Conservation (phyloP, 2,113 vertebrate genomes). For the Poeciliopsis retropinna region DNA sequence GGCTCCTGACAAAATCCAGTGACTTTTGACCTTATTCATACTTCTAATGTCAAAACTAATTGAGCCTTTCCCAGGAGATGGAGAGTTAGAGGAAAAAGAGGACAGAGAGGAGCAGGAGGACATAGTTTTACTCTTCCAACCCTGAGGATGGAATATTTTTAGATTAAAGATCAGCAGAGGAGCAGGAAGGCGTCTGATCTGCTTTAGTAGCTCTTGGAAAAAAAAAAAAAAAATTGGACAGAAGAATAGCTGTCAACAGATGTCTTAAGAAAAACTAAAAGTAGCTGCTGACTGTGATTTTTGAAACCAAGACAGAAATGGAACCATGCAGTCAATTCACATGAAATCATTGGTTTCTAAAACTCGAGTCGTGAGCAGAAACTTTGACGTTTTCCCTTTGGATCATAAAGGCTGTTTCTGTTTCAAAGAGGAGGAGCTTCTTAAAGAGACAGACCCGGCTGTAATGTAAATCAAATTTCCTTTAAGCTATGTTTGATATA, state of each 20-base stretch:
- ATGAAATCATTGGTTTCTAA: too few relatives aligned
- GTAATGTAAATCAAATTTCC: too few relatives aligned
- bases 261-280: neutral
- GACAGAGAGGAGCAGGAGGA: conserved; percentile 7
- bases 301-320: too few relatives aligned
- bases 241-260: neutral
- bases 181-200: neutral
- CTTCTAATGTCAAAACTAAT: conserved; percentile 16
- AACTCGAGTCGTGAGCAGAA: too few relatives aligned
- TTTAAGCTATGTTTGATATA: too few relatives aligned
- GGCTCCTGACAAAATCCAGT: neutral
- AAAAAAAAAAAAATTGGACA: neutral
- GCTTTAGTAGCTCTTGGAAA: neutral
- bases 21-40: neutral
- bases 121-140: conserved; percentile 3
- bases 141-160: conserved; percentile 6
- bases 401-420: too few relatives aligned
- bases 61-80: conserved; percentile 5
- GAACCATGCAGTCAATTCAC: too few relatives aligned
- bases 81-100: conserved; percentile 1
- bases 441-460: too few relatives aligned
- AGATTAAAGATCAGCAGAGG: conserved; percentile 7
- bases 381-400: too few relatives aligned
- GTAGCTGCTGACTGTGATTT: too few relatives aligned
- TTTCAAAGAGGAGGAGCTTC: too few relatives aligned